Base-by-base conservation (phyloP, 92 coral and sea anemone species). In the Epizoanthus ramosus region DNA sequence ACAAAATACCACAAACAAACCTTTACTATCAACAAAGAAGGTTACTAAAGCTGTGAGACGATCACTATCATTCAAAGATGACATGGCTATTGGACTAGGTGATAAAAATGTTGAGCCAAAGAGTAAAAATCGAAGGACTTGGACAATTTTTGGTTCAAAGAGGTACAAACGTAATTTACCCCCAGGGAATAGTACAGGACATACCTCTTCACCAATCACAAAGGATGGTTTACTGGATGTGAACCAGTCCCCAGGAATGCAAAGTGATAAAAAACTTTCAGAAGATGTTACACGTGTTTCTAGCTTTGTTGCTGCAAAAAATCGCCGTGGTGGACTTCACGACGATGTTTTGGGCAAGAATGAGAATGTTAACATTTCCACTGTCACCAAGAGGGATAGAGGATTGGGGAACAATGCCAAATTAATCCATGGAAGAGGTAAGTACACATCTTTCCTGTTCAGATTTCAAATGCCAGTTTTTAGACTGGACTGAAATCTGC, bases 71-170 rank as follows among this genome's bases (percentile, higher is more conserved):
- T 93, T 93, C 61, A 88, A 91, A 79, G 97, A 93, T 71, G 97
- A 93, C 79, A 88, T 93, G 92, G 90, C 91, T 2, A 84, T 90
- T 33, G 89, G 85, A 3, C 28, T 88, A 18, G 57, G 57, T 7
- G 88, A 45, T 60, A 50, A 75, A 12, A 84, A 89, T 72, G 85
- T 89, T 63, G 87, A 74, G 10, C 91, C 97, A 4, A 91, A 91
- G 85, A 90, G 82, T 24, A 93, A 88, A 72, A 73, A 86, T 24
- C 76, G 86, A 19, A 68, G 97, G 50, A 83, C 91, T 80, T 91
- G 87, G 89, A 86, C 97, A 65, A 92, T 91, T 74, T 73, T 93
- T 57, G 84, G 84, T 35, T 91, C 92, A 69, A 93, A 89, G 84
- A 74, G 91, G 65, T 80, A 90, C 5, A 91, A 89, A 79, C 66